phyloP scores from a whole-genome alignment of 1,140 invertebrate species.

The Calycopis cecrops region DNA sequence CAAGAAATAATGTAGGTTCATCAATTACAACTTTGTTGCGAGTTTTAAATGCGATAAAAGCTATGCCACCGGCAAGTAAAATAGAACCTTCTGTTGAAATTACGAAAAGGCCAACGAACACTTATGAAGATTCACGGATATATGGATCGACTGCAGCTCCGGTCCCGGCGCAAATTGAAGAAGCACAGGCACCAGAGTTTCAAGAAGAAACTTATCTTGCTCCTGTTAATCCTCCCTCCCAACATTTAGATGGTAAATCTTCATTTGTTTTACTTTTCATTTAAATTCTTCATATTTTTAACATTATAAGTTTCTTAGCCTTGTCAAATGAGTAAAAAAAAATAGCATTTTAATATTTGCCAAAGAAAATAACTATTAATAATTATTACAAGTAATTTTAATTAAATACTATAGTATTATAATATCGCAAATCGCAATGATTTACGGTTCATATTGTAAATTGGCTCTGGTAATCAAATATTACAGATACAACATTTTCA shows the following conservation, averaged over 20 bases:
- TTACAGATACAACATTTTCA: constrained; percentile 18
- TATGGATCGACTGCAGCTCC: background rate
- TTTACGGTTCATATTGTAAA: too few species aligned
- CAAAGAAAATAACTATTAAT: too few species aligned
- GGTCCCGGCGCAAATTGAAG: background rate
- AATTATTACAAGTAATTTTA: too few species aligned
- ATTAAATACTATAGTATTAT: too few species aligned
- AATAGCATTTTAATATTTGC: too few species aligned
- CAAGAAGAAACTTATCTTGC: constrained; percentile 55
- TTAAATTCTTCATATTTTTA: constrained; percentile 13
- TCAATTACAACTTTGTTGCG: constrained; percentile 85
- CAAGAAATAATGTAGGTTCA: constrained; percentile 84
- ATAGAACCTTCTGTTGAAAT: constrained; percentile 11
- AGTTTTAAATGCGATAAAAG: constrained; percentile 81
- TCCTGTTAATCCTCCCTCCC: constrained; percentile 53
- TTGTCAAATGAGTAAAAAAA: too few species aligned
- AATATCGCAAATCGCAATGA: too few species aligned
- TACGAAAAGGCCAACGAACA: background rate
- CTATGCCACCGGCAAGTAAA: constrained; percentile 59
- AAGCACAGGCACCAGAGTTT: constrained; percentile 32
- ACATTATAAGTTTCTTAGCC: too few species aligned
- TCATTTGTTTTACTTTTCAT: background rate
- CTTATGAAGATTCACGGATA: background rate
- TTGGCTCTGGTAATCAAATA: too few species aligned
- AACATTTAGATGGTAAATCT: constrained; percentile 61